Evolutionary conservation across 2,113 vertebrate genomes (phyloP).

Genomic region (Anhinga anhinga): DNA sequence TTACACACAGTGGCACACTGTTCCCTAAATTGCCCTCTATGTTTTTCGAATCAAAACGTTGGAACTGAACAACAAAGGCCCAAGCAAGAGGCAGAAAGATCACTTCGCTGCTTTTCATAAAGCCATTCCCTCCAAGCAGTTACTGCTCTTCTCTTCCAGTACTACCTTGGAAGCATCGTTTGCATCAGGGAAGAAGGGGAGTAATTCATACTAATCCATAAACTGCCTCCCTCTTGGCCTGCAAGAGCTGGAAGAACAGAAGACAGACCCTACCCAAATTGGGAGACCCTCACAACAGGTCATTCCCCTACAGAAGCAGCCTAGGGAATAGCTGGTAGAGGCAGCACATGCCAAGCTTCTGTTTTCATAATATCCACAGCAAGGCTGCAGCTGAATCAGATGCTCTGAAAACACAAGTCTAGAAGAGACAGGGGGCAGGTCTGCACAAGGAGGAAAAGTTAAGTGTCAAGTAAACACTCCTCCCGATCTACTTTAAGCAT

Average conservation of each 20-base stretch:
- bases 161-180: background rate
- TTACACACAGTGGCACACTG: background rate
- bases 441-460: background rate
- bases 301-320: background rate
- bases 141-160: background rate
- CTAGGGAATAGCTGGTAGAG: background rate
- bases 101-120: background rate
- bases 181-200: background rate
- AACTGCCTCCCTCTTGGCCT: background rate
- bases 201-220: background rate
- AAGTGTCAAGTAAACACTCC: background rate
- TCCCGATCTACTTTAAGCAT: fast-evolving
- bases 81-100: background rate
- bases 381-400: background rate
- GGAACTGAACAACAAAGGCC: background rate
- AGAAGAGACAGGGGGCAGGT: background rate
- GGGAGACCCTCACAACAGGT: background rate
- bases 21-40: background rate
- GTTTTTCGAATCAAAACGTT: background rate
- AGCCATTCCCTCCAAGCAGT: background rate
- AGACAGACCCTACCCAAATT: background rate
- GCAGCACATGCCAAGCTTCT: background rate
- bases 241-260: background rate
- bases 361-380: background rate
- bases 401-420: background rate